Conservation (phyloP, 2,888 invertebrate genomes). For the Rhingia campestris region DNA sequence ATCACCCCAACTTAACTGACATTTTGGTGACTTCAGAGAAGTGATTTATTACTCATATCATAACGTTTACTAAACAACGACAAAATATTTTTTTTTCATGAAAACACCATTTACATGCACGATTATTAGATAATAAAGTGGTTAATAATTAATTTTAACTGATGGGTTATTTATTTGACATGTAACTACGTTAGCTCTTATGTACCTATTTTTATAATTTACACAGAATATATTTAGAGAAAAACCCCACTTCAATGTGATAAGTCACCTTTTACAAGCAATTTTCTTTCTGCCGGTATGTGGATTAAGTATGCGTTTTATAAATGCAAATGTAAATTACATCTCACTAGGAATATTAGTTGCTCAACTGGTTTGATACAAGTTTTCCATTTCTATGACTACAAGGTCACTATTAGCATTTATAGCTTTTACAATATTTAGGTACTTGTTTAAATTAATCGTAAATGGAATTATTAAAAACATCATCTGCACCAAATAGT, state of each 20-base stretch:
- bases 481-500: not conserved
- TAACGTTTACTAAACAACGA: no score
- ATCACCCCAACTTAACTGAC: no score
- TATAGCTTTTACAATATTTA: no score
- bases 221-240: no score
- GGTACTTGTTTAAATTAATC: no score
- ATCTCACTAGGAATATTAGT: not conserved
- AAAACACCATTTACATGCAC: not conserved
- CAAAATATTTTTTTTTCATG: no score
- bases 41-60: no score
- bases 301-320: not conserved
- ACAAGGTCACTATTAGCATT: slow-evolving; percentile 16
- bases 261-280: slow-evolving; percentile 15
- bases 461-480: not conserved
- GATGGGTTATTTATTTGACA: not conserved
- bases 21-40: no score
- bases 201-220: no score
- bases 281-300: slow-evolving; percentile 15
- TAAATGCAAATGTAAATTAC: slow-evolving; percentile 25
- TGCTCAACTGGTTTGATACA: slow-evolving; percentile 12
- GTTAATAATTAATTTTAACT: not conserved
- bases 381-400: slow-evolving; percentile 25
- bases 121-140: not conserved
- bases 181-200: no score
- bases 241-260: not conserved